Evolutionary conservation across 2,113 vertebrate species (phyloP).

Genomic region (Myrmecobius fasciatus): DNA sequence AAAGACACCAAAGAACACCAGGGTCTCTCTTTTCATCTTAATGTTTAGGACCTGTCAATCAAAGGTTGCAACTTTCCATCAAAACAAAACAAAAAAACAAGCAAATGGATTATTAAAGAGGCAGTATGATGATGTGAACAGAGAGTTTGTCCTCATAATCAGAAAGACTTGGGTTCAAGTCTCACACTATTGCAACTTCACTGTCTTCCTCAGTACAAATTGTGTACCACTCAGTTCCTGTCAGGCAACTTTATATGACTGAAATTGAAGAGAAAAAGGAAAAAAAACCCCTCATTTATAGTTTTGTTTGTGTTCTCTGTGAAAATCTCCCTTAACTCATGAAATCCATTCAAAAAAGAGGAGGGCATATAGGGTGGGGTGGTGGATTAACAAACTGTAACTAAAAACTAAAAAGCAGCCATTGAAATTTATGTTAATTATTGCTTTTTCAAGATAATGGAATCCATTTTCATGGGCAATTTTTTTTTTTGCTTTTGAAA

Average conservation of each 20-base stretch:
- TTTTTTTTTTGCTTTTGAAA: conserved; percentile 1
- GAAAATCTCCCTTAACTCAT: not conserved
- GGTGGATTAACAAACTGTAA: not conserved
- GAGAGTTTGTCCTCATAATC: not conserved
- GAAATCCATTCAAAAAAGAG: not conserved
- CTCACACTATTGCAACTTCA: not conserved
- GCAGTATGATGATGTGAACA: not conserved
- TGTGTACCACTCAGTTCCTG: not conserved
- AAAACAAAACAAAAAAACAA: not conserved
- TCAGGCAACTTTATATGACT: not conserved
- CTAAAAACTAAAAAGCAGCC: not conserved
- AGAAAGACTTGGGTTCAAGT: not conserved
- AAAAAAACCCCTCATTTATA: not conserved
- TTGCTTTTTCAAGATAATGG: not conserved
- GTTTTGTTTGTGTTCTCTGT: not conserved
- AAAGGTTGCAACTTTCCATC: not conserved
- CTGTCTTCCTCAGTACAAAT: not conserved
- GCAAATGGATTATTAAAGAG: not conserved
- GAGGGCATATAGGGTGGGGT: not conserved
- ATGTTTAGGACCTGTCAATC: not conserved
- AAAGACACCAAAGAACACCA: not conserved
- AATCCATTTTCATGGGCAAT: not conserved
- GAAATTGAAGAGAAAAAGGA: not conserved
- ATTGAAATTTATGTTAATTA: conserved; percentile 8
- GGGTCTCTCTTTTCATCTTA: not conserved